Base-by-base conservation (phyloP, 2,888 invertebrate species). In the Lissocephala sabroskyi region DNA sequence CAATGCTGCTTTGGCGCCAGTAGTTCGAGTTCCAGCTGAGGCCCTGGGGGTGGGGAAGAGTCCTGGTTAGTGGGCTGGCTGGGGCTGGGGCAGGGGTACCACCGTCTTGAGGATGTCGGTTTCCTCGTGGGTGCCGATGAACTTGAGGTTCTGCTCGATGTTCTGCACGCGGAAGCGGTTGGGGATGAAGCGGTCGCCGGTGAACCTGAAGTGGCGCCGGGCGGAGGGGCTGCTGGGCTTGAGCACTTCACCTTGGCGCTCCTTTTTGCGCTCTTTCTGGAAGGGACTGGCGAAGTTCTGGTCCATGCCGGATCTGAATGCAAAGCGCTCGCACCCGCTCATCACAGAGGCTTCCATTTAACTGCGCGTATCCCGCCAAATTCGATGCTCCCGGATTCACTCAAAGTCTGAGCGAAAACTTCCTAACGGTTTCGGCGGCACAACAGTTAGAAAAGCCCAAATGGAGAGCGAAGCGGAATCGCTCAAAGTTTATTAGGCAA, bases 101-200 rank as follows among this genome's bases (percentile, higher is more conserved):
- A n/a, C 82, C 61, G 58, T 35, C 48, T 57, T 62, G 0, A 83
- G 45, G 10, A 81, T 56, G 59, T 82, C 83, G 10, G 59, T 59
- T 11, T 61, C 56, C 3, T 56, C 52, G 1, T 49, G 53, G 3
- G 44, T 62, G n/a, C 41, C 49, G 23, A 62, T 41, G 53, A 67
- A 63, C 45, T 77, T 55, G 19, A 57, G 46, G 66, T 80, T 67
- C 4, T 54, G 55, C 5, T 79, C 53, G 16, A 62, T 48, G 7
- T 63, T 45, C 11, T 52, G 49, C 1, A 64, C 39, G 1, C 59
- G 58, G 55, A 75, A 82, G 1, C 84, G 70, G 9, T 80, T 59
- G 0, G 84, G 82, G 49, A 84, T 84, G 51, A 84, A 84, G 3
- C 85, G 78, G 60, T 84, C 85, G 0, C 83, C 83, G 45, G 11